Evolutionary conservation across 2,888 invertebrate genomes (phyloP).

Genomic region (Seira ritae): DNA sequence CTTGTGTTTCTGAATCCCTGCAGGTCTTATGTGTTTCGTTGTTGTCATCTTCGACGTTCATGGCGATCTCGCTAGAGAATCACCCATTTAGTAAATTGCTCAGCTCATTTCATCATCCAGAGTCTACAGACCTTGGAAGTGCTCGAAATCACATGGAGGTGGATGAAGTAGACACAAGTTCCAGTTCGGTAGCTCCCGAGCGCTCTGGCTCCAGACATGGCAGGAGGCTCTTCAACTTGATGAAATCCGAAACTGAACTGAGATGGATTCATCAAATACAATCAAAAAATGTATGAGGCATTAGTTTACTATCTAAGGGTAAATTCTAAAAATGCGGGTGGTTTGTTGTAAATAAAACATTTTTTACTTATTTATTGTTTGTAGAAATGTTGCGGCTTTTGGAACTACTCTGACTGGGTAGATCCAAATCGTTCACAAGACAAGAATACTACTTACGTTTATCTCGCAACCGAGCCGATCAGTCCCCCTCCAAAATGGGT

Average conservation of each 20-base stretch:
- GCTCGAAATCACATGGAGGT: slow-evolving; percentile 38
- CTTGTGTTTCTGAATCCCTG: neutral
- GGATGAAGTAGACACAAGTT: slow-evolving; percentile 32
- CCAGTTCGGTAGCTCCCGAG: neutral
- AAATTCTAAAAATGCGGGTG: too few relatives aligned
- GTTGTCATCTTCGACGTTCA: slow-evolving; percentile 62
- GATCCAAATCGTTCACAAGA: slow-evolving; percentile 53
- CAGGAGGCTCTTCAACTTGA: slow-evolving; percentile 53
- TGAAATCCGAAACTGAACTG: slow-evolving; percentile 61
- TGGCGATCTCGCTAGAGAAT: slow-evolving; percentile 57
- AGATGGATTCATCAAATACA: slow-evolving; percentile 67
- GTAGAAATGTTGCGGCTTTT: slow-evolving; percentile 64
- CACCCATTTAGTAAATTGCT: slow-evolving; percentile 49
- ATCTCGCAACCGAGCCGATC: slow-evolving; percentile 63
- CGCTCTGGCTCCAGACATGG: slow-evolving; percentile 52
- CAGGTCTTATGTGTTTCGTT: slow-evolving; percentile 63
- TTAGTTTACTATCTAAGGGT: too few relatives aligned
- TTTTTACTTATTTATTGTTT: neutral
- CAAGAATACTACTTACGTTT: slow-evolving; percentile 57
- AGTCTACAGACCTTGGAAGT: slow-evolving; percentile 25
- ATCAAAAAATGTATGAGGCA: slow-evolving; percentile 47
- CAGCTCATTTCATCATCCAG: slow-evolving; percentile 44
- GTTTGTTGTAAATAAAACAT: neutral
- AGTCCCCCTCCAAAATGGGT: slow-evolving; percentile 63
- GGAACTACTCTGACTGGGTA: slow-evolving; percentile 65